These are phyloP conservation scores for Leguminivora glycinivorella DNA, from an alignment of 1,140 invertebrate species.

Conservation along the genomic window DNA sequence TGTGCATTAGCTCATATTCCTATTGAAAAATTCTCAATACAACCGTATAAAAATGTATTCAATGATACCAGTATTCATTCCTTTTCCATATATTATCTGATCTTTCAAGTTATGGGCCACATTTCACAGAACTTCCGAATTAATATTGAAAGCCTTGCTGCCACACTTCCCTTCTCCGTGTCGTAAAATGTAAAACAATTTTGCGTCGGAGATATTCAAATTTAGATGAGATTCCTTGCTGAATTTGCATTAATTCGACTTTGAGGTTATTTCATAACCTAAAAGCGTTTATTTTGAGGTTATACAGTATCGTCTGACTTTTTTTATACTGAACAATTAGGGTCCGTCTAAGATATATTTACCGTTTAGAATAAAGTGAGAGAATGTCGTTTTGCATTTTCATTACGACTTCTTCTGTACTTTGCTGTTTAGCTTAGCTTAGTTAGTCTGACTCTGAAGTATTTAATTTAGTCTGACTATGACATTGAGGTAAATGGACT, in stretches of 20 bases:
- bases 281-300: background rate
- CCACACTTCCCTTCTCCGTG: background rate
- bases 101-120: background rate
- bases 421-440: too few species aligned
- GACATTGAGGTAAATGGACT: too few species aligned
- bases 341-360: background rate
- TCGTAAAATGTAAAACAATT: conserved; percentile 12
- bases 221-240: background rate
- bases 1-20: too few species aligned
- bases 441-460: too few species aligned
- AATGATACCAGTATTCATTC: too few species aligned
- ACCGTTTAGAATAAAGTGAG: too few species aligned
- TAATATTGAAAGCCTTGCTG: background rate
- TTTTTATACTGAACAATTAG: background rate
- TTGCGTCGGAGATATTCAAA: conserved; percentile 3
- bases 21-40: too few species aligned
- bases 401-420: too few species aligned
- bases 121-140: background rate
- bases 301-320: background rate
- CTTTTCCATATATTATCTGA: too few species aligned
- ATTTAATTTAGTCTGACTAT: too few species aligned
- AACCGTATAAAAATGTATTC: too few species aligned
- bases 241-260: conserved; percentile 1
- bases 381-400: too few species aligned
- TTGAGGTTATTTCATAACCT: conserved; percentile 4